Base-by-base conservation (phyloP, 1,140 invertebrate genomes). In the Rhopalosiphum maidis region DNA sequence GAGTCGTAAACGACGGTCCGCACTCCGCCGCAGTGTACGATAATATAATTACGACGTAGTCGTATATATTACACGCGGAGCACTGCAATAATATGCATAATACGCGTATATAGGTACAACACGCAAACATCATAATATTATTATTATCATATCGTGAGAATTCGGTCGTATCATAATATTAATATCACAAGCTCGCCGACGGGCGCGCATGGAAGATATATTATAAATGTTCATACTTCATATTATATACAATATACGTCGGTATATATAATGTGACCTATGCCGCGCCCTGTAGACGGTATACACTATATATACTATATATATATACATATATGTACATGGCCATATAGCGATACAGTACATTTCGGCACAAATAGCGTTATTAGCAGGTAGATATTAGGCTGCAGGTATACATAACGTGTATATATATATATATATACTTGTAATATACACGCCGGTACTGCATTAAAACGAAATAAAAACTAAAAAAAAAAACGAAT, bases 1-100 rank as follows among this genome's bases (percentile, higher is more conserved):
- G 60, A n/a, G n/a, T 77, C 60, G 60, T 77, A 77, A 77, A 77
- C 60, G n/a, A 35, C 60, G 60, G 60, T 35, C 60, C 30, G 60
- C 30, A 68, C 60, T 68, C 15, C 30, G 30, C 30, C 60, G 11
- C 60, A 68, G 30, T 15, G 30, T 60, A 77, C 30, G 30, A n/a
- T 77, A 77, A 68, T 68, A 60, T 77, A 77, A 77, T 77, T 77
- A 77, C 30, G 60, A 77, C 60, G 60, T 77, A n/a, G 60, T 77
- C 60, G 60, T 77, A n/a, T 77, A n/a, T 5, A 77, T n/a, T 77
- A 77, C 60, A 77, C 60, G 15, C 48, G 48, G 48, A 51, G 48
- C 48, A 77, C 60, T 77, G 60, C 60, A 77, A 15, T 77, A 77
- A 77, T 77, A 77, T 77, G n/a, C 60, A 68, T 68, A 68, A 68